Evolutionary conservation across 2,888 invertebrate species (phyloP).

Genomic region (Pristionchus japonicus): DNA sequence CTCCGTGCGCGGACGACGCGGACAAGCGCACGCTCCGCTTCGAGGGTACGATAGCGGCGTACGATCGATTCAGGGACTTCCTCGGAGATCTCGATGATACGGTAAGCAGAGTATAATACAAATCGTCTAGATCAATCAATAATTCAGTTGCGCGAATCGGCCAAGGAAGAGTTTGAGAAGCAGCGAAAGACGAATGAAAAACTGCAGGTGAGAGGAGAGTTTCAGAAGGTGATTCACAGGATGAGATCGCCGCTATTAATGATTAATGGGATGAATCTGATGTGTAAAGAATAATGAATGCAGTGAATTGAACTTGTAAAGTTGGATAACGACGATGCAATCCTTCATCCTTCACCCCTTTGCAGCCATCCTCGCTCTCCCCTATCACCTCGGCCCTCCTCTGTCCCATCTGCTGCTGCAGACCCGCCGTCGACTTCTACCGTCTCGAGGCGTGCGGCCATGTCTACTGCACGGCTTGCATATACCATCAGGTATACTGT

Average conservation of each 20-base stretch:
- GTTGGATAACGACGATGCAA: neutral
- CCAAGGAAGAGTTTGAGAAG: neutral
- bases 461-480: slow-evolving; percentile 29
- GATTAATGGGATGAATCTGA: no score
- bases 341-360: no score
- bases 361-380: slow-evolving; percentile 1
- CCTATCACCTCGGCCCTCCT: neutral
- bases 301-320: no score
- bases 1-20: neutral
- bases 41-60: slow-evolving; percentile 29
- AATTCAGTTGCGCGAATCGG: slow-evolving; percentile 1
- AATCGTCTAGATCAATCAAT: neutral
- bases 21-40: neutral
- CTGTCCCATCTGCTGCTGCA: slow-evolving; percentile 30
- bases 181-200: neutral
- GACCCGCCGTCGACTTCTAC: slow-evolving; percentile 37
- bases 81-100: slow-evolving; percentile 9
- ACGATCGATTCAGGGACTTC: slow-evolving; percentile 5
- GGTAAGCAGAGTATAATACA: neutral
- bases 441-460: slow-evolving; percentile 42
- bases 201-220: neutral
- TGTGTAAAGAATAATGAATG: no score
- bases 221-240: neutral
- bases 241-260: neutral
- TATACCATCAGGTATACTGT: slow-evolving; percentile 3